Conservation (phyloP, 2,888 invertebrate species). For the Hydrotaea diabolus region DNA sequence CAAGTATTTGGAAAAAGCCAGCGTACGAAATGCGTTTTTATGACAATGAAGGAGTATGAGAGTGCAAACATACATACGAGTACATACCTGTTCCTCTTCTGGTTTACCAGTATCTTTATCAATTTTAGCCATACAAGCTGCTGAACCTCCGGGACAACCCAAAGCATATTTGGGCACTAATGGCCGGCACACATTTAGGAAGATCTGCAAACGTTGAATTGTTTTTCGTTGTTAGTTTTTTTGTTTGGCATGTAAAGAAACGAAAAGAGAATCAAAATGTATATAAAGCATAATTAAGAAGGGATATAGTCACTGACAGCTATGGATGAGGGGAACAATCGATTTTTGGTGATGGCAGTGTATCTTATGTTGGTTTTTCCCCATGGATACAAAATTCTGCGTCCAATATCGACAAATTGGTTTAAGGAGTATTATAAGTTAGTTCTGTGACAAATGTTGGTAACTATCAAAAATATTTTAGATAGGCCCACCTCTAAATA, state of each 20-base stretch:
- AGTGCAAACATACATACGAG: conserved; percentile 2
- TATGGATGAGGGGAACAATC: background rate
- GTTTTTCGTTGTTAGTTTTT: conserved; percentile 6
- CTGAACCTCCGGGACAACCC: conserved; percentile 79
- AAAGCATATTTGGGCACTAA: conserved; percentile 79
- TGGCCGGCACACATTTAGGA: conserved; percentile 80
- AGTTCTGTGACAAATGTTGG: too few relatives aligned
- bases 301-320: conserved; percentile 17
- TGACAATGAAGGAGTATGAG: conserved; percentile 10
- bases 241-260: background rate
- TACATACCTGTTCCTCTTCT: conserved; percentile 79
- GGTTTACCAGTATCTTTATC: conserved; percentile 73
- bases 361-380: too few relatives aligned
- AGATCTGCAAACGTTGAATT: conserved; percentile 72
- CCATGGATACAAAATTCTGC: too few relatives aligned
- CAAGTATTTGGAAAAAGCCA: conserved; percentile 22
- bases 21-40: conserved; percentile 23
- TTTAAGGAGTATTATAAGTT: too few relatives aligned
- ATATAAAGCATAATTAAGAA: conserved; percentile 45
- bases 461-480: too few relatives aligned
- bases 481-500: too few relatives aligned
- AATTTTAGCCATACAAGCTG: conserved; percentile 78
- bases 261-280: conserved; percentile 6
- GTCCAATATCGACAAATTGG: too few relatives aligned
- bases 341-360: background rate